These are phyloP conservation scores for Hypomesus transpacificus DNA, from an alignment of 2,113 vertebrate species.

Conservation along the genomic window DNA sequence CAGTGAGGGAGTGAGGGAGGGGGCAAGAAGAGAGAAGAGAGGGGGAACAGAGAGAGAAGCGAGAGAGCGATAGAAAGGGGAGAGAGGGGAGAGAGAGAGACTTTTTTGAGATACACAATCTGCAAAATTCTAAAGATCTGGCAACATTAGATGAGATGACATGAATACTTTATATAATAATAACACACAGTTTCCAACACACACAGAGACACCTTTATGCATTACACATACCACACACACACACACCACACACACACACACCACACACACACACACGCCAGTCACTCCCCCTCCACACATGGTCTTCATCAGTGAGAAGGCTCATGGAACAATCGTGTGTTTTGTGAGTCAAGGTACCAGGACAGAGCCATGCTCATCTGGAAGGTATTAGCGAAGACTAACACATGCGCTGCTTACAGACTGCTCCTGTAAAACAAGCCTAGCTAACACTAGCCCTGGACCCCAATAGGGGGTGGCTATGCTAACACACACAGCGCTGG, in stretches of 20 bases:
- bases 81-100: no score
- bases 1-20: no score
- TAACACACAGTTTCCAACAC: no score
- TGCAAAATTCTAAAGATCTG: no score
- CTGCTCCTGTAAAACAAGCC: conserved; percentile 57
- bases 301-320: conserved; percentile 53
- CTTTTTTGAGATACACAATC: no score
- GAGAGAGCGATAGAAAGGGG: no score
- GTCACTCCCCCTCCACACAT: conserved; percentile 41
- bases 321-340: conserved; percentile 55
- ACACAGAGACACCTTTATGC: not conserved
- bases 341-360: conserved; percentile 33
- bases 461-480: not conserved
- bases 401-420: conserved; percentile 46
- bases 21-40: no score
- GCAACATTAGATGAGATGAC: no score
- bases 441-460: not conserved
- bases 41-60: no score
- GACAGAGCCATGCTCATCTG: conserved; percentile 54
- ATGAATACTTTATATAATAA: no score
- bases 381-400: conserved; percentile 61
- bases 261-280: conserved; percentile 6
- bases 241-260: not conserved
- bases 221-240: not conserved
- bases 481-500: not conserved